A percentile compares a stretch with the other conserved stretches of the same genome.
phyloP scores from a whole-genome alignment of 2,888 invertebrate species.

The Sinotaia quadrata region DNA sequence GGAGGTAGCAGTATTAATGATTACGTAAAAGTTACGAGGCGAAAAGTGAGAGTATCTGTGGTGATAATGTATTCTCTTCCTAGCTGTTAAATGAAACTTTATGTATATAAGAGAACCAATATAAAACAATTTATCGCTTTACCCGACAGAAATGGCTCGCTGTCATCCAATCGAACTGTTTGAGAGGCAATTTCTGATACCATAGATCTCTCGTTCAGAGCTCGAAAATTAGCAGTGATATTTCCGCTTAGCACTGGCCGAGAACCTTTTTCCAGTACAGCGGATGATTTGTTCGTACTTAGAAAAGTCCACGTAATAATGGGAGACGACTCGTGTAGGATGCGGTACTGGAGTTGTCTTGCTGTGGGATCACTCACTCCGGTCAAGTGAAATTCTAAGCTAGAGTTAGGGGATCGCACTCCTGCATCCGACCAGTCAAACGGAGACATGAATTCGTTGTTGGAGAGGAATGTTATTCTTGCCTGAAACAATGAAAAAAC shows the following conservation, averaged over 20 bases:
- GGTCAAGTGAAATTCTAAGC: conserved; percentile 11
- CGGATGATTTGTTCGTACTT: conserved; percentile 5
- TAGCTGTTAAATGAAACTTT: background rate
- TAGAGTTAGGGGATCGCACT: conserved; percentile 13
- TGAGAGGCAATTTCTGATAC: conserved; percentile 1
- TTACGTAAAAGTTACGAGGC: too few species aligned
- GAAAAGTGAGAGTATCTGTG: too few species aligned
- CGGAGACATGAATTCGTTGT: conserved; percentile 6
- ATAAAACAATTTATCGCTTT: background rate
- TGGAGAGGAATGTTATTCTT: background rate
- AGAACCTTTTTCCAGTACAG: background rate
- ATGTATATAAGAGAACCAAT: background rate
- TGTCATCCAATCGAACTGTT: conserved; percentile 11
- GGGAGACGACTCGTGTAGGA: background rate
- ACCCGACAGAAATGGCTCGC: conserved; percentile 13
- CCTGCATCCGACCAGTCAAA: conserved; percentile 5
- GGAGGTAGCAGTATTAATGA: too few species aligned
- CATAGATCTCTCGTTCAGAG: conserved; percentile 5
- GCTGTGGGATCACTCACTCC: conserved; percentile 11
- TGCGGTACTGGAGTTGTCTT: background rate
- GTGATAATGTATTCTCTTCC: background rate
- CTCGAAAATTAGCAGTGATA: background rate
- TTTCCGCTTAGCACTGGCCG: background rate
- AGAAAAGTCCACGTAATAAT: conserved; percentile 5
- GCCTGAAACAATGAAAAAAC: background rate